Evolutionary conservation across 2,797 vertebrate genomes (phyloP).

Genomic region (Phyllotis vaccarum): DNA sequence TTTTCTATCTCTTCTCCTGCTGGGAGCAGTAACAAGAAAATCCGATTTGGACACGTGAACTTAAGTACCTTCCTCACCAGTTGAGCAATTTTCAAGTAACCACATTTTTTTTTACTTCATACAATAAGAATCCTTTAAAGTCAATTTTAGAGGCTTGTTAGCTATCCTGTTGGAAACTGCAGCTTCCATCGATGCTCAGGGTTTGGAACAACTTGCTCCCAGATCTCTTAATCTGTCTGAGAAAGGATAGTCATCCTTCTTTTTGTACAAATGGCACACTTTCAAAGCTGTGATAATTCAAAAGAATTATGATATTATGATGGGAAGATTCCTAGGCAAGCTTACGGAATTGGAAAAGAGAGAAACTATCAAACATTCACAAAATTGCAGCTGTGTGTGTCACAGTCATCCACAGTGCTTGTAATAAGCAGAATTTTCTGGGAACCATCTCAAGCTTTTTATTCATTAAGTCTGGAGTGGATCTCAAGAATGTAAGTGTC

Average conservation of each 20-base stretch:
- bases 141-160: constrained; percentile 19
- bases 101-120: constrained; percentile 67
- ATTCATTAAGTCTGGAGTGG: background rate
- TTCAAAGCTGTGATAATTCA: constrained; percentile 51
- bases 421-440: constrained; percentile 30
- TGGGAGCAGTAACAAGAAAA: constrained; percentile 74
- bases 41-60: constrained; percentile 78
- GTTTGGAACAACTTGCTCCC: background rate
- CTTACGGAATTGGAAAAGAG: constrained; percentile 47
- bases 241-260: background rate
- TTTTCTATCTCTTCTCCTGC: constrained; percentile 71
- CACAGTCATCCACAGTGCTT: constrained; percentile 13
- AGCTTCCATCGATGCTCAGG: constrained; percentile 7
- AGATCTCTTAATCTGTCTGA: background rate
- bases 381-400: background rate
- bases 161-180: constrained; percentile 19
- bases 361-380: constrained; percentile 41
- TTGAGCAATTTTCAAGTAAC: constrained; percentile 77
- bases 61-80: constrained; percentile 69
- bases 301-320: constrained; percentile 53
- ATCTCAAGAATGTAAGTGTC: constrained; percentile 40
- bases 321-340: constrained; percentile 47
- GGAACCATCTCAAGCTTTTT: constrained; percentile 41
- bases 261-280: background rate
- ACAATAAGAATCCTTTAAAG: constrained; percentile 58